A percentile compares a stretch with the other conserved stretches of the same genome.
Conservation (phyloP, 2,113 vertebrate genomes). For the Heterotis niloticus region DNA sequence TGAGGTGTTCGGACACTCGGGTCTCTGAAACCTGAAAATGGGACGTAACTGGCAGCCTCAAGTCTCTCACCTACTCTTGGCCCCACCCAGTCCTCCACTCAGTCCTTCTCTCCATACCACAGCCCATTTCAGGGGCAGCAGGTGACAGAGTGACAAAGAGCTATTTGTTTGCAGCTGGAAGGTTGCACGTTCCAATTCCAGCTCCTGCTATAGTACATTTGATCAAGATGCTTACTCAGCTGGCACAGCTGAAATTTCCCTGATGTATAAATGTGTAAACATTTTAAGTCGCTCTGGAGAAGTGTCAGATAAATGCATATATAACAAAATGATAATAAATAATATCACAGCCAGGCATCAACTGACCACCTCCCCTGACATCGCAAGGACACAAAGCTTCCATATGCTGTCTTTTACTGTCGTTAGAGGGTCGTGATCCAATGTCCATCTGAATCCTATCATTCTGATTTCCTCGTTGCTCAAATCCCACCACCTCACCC, state of each 20-base stretch:
- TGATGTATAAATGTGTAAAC: too few species aligned
- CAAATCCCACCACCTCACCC: slow-evolving; percentile 2
- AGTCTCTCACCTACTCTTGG: neutral
- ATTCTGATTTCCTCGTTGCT: slow-evolving; percentile 26
- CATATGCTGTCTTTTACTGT: slow-evolving; percentile 56
- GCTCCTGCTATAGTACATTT: too few species aligned
- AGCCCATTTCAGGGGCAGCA: slow-evolving; percentile 28
- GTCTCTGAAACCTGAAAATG: neutral
- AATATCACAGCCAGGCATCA: too few species aligned
- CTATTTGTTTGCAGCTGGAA: too few species aligned
- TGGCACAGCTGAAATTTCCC: too few species aligned
- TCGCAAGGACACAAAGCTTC: slow-evolving; percentile 64
- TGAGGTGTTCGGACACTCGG: neutral
- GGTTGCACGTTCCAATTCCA: too few species aligned
- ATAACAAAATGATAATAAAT: too few species aligned
- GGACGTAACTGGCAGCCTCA: neutral
- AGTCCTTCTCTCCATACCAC: slow-evolving; percentile 33
- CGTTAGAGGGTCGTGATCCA: slow-evolving; percentile 51
- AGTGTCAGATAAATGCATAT: too few species aligned
- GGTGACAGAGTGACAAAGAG: too few species aligned
- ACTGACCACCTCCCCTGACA: slow-evolving; percentile 56
- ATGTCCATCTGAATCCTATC: slow-evolving; percentile 37
- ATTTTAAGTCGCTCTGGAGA: too few species aligned
- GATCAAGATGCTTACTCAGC: too few species aligned
- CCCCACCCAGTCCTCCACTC: neutral